Evolutionary conservation across 2,113 vertebrate species (phyloP), one percentile per base, ranked within the genome.

Genomic region (Camelus bactrianus): DNA sequence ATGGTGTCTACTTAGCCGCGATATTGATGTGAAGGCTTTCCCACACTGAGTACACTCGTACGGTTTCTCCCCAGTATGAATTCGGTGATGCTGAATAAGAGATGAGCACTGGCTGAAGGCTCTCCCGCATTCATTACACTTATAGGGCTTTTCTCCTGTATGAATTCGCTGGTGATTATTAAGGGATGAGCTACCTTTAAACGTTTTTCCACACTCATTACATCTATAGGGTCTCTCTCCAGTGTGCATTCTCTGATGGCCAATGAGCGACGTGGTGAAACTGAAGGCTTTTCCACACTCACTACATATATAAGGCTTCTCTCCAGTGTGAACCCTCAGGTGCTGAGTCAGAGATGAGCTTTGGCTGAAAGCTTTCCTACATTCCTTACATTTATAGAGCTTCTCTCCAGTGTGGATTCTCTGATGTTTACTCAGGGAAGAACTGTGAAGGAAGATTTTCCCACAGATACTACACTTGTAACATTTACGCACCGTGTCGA

Each of bases 391-490:
- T 50, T 97, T 97, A 69, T 98, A 98, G 14, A 97, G 98, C 80
- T 98, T 98, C 73, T 98, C 98, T 73, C 97, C 98, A 6, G 97
- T 98, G n/a, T 98, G 98, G 80, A 94, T 90, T 77, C 96, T 94
- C 86, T 97, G 95, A 13, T 98, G 98, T n/a, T 97, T 97, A 81
- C 96, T 97, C 91, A 98, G 79, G 58, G 98, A 97, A 77, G 97
- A 98, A 76, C 96, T 96, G 30, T 98, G 97, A 20, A 97, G 95
- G 90, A 98, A 98, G 83, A 89, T 81, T 92, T 97, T 98, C 28
- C 97, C 96, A 70, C 98, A 98, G 38, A 82, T 24, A 22, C 89
- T 87, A 88, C 97, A 98, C 30, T 92, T 95, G 26, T 96, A 96
- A 89, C 95, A 93, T 69, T 58, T 97, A 30, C 30, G 79, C 0